Base-by-base conservation (phyloP, 2,113 vertebrate species). In the Thymallus thymallus region DNA sequence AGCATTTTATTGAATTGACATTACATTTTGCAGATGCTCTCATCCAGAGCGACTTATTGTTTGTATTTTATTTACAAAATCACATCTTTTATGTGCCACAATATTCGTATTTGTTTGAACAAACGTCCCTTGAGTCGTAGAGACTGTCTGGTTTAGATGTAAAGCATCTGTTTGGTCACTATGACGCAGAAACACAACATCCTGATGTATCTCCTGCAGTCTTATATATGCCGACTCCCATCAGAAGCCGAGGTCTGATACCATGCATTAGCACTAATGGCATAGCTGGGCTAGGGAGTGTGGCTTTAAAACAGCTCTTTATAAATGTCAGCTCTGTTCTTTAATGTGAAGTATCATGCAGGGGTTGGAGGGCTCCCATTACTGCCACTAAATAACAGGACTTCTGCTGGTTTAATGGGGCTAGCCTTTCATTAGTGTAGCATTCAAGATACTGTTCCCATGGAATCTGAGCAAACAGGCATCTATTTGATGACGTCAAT, bases 251-350 rank as follows among this genome's bases (percentile, higher is more conserved):
- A n/a, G 18, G 14, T 45, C 64, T 56, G 64, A 23, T 58, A 26
- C 20, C 26, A 46, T 29, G 29, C 22, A 35, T 51, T 24, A 68
- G 29, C 22, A 35, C 30, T 60, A 62, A 62, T 41, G 30, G 46
- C 5, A 70, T 45, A 58, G 71, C 62, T 78, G 16, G 13, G 26
- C 58, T 45, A 62, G 30, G 45, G 51, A 41, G 35, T 41, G 35
- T 41, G 35, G 35, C 35, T 41, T 74, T 82, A 83, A 74, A 86
- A 78, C 23, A 45, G n/a, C 61, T 82, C 73, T 76, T 80, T 69
- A 77, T 83, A 68, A 85, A 87, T 77, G 84, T 80, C 74, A 85
- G 14, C 41, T 71, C 73, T 80, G 58, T 72, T 79, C 35, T 77
- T 79, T 65, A 81, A 80, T 69, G 35, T 45, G 69, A 78, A 72